Evolutionary conservation across 2,797 vertebrate genomes (phyloP), one percentile per base, ranked within the genome.

Genomic region (Pseudocheirus occidentalis): DNA sequence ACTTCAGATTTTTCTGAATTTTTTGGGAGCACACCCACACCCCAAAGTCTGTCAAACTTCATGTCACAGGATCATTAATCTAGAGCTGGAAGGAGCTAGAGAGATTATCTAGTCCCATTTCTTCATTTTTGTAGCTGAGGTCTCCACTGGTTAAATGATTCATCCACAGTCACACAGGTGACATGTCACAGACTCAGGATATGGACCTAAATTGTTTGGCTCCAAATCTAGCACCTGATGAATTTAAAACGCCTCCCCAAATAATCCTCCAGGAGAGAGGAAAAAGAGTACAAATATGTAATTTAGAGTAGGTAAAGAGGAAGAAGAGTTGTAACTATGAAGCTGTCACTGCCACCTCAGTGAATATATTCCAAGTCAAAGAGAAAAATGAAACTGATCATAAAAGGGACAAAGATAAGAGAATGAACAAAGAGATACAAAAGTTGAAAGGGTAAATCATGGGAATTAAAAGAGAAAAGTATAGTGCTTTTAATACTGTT

Each of bases 311-410:
- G 58, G 95, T 94, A 93, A 91, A 53, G 92, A 94, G 21, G 96
- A 94, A 92, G 90, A 92, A 90, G 94, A 94, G 62, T 94, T 92
- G 94, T 92, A 98, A 96, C 95, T 95, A 31, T 94, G 95, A 94
- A 91, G 93, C 28, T 94, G 52, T 66, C 4, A 73, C n/a, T 73
- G n/a, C n/a, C 34, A 73, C n/a, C 58, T 96, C 89, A 95, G 55
- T 93, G 96, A 96, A 94, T 91, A 1, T 92, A 40, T 93, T 66
- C 93, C 91, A 95, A 92, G 92, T 59, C 94, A 56, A 95, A 81
- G 9, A 56, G 62, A 94, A 96, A 89, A 66, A 96, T 46, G 52
- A 93, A 94, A 97, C 94, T 96, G 58, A 97, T 95, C 94, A 95
- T 55, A 54, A 34, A 95, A 52, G 87, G 66, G 58, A 95, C 14